Conservation (phyloP, 1,140 invertebrate genomes). For the Pseudoatta argentina region DNA sequence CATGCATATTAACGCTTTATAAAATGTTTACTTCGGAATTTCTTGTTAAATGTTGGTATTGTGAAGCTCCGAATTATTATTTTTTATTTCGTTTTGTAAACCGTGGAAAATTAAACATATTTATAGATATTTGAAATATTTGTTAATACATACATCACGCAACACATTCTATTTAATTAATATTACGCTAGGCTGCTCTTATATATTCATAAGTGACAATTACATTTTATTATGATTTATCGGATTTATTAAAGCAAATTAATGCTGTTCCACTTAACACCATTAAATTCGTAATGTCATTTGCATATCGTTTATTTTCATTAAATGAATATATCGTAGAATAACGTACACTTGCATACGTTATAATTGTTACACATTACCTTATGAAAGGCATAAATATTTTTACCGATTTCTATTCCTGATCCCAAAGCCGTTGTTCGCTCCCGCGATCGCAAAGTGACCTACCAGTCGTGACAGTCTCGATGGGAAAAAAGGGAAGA, state of each 20-base stretch:
- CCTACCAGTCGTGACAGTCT: conserved; percentile 16
- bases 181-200: conserved; percentile 20
- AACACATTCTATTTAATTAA: conserved; percentile 42
- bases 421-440: not conserved
- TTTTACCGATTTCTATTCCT: conserved; percentile 2
- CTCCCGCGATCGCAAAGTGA: conserved; percentile 6
- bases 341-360: conserved; percentile 25
- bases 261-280: conserved; percentile 46
- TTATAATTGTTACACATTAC: not conserved
- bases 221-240: conserved; percentile 56
- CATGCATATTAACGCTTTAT: not conserved
- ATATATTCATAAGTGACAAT: conserved; percentile 52
- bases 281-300: conserved; percentile 49
- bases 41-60: not conserved
- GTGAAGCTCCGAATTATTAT: conserved; percentile 5
- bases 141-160: not conserved
- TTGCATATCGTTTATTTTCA: conserved; percentile 53
- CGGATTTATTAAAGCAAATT: conserved; percentile 56
- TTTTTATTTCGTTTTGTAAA: not conserved
- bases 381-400: not conserved
- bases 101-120: not conserved
- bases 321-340: not conserved
- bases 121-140: conserved; percentile 18
- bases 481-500: not conserved
- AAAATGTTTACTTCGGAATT: not conserved